These are phyloP conservation scores for Neopipo cinnamomea DNA, from an alignment of 2,113 vertebrate genomes.

Conservation along the genomic window DNA sequence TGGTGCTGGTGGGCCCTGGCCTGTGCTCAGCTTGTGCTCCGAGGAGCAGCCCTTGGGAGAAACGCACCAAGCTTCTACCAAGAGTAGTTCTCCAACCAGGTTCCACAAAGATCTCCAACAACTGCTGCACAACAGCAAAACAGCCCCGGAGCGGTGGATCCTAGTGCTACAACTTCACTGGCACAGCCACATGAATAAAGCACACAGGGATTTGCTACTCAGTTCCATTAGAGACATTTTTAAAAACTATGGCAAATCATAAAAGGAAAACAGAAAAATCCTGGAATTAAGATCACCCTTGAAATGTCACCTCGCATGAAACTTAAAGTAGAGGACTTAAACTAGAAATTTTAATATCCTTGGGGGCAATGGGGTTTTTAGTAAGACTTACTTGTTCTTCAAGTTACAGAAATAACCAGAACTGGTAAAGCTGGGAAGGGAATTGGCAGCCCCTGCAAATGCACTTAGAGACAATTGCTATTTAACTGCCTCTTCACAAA, in stretches of 20 bases:
- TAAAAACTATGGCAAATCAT: fast-evolving
- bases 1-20: background rate
- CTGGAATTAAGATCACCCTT: background rate
- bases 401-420: background rate
- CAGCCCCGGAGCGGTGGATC: fast-evolving
- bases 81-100: background rate
- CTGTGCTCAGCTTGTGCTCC: fast-evolving
- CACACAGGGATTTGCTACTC: fast-evolving
- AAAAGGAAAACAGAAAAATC: background rate
- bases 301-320: background rate
- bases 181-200: background rate
- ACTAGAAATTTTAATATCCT: background rate
- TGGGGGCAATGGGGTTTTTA: background rate
- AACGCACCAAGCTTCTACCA: fast-evolving
- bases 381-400: background rate
- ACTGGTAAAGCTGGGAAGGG: background rate
- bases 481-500: background rate
- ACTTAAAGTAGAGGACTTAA: background rate
- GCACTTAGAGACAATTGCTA: background rate
- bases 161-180: background rate
- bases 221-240: background rate
- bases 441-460: background rate
- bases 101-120: too few relatives aligned
- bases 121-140: background rate
- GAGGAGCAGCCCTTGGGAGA: background rate